A percentile compares a stretch with the other conserved stretches of the same genome.
Evolutionary conservation across 2,113 vertebrate genomes (phyloP).

Genomic region (Lipotes vexillifer): DNA sequence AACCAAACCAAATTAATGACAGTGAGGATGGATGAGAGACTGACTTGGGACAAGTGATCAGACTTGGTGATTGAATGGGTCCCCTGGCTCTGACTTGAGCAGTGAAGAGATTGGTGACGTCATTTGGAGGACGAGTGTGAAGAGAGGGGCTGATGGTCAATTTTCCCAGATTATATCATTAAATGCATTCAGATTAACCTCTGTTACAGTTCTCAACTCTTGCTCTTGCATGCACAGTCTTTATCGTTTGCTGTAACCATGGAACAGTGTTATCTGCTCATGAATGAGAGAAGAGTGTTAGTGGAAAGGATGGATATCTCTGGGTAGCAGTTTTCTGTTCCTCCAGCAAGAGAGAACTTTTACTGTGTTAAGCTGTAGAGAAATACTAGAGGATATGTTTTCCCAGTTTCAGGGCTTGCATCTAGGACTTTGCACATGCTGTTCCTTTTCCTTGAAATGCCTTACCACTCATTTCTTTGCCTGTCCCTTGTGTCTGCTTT

Average conservation of each 20-base stretch:
- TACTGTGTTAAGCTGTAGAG: background rate
- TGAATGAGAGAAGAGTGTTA: background rate
- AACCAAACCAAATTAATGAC: background rate
- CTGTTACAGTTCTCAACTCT: background rate
- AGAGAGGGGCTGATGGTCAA: background rate
- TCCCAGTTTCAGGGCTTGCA: background rate
- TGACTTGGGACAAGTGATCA: background rate
- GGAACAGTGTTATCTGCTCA: background rate
- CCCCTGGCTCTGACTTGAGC: background rate
- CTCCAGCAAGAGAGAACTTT: background rate
- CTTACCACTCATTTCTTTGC: background rate
- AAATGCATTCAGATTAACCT: background rate
- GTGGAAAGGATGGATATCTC: background rate
- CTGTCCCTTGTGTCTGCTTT: background rate
- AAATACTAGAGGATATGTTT: background rate
- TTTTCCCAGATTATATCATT: background rate
- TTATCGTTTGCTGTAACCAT: background rate
- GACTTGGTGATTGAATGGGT: background rate
- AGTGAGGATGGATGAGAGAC: background rate
- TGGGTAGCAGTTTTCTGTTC: background rate
- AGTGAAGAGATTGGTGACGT: background rate
- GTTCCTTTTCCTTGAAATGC: background rate
- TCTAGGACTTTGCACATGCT: background rate
- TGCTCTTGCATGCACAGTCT: background rate
- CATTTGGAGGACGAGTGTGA: background rate